Evolutionary conservation across 2,888 invertebrate species (phyloP), one percentile per base, ranked within the genome.

Genomic region (Camptogramma bilineatum): DNA sequence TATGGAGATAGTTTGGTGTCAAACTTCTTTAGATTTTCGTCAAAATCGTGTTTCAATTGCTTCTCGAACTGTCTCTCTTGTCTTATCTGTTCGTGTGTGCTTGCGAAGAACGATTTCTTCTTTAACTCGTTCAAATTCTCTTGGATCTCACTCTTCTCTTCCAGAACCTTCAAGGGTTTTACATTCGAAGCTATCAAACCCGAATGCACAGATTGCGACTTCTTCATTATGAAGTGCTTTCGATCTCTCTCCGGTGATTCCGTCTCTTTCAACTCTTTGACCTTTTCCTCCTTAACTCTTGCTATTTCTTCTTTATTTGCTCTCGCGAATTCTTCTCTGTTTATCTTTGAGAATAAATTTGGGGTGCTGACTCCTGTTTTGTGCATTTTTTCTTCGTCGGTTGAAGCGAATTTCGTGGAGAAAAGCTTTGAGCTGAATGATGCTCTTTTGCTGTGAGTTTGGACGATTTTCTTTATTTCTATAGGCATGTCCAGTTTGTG

Each of bases 391-490:
- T 93, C 93, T 4, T 89, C 88, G 16, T 88, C 87, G 1, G 21
- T 47, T 24, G 79, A 71, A 0, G 85, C 73, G 78, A 88, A 90
- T 75, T 92, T 93, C 0, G 82, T 78, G 5, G 89, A 82, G 76
- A 92, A 88, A 21, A 91, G 87, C 73, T 91, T 93, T 1, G 85
- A 95, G 78, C 84, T 79, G 69, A 93, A 93, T 0, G 91, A 83
- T 4, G 83, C 21, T 31, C 84, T 87, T 62, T 91, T 93, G 69
- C 76, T 80, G 77, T 92, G 86, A n/a, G 95, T 96, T 28, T 96
- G 95, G 0, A 97, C 91, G 50, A 97, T 95, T 70, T 96, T 94
- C 55, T 96, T 94, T 4, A 97, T 95, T 65, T 97, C 97, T 0
- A 94, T 90, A 0, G 97, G 97, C 52, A 96, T 88, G 54, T 97